Base-by-base conservation (phyloP, 2,113 vertebrate genomes). In the Cisticola juncidis region DNA sequence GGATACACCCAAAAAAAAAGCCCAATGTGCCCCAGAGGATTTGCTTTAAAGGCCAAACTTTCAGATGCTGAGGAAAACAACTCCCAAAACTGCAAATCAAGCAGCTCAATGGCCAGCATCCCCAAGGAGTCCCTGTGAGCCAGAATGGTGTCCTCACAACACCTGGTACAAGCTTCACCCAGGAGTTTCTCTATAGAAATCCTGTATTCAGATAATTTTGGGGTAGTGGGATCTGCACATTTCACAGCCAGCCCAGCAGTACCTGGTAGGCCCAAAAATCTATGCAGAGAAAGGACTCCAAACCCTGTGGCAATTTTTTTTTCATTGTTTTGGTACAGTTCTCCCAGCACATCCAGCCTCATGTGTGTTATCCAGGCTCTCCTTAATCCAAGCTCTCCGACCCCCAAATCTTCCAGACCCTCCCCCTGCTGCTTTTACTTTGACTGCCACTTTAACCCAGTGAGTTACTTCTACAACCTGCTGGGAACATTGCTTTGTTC, bases 71-170 rank as follows among this genome's bases (percentile, higher is more conserved):
- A 65, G 70, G 88, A 69, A 76, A 94, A 79, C 14, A 64, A 48
- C 24, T 12, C 86, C 15, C 31, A 33, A 44, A 69, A 33, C 50
- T 70, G 33, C 35, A 62, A 57, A 36, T 26, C 50, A n/a, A 68
- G 65, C 56, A 61, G 79, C 81, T 35, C 14, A 16, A 8, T 12
- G 54, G 15, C 53, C 5, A 1, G 5, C 1, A 18, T 28, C 65
- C 61, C 51, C 51, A 22, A 18, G 40, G 36, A 81, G 28, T 16
- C 31, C 62, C 8, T 8, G 33, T 53, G 42, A 88, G 54, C 42
- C 1, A 0, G 16, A 60, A 31, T 0, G 4, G 31, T 13, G 36
- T 38, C 68, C 1, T 1, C 4, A n/a, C 23, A 23, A 48, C 22
- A 8, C 40, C 9, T 2, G 19, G 54, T 11, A 17, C 14, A 31